Percentiles rank a stretch among this genome's conserved stretches.
Evolutionary conservation across 2,797 vertebrate species (phyloP).

Genomic region (Brachyrhaphis roseni): DNA sequence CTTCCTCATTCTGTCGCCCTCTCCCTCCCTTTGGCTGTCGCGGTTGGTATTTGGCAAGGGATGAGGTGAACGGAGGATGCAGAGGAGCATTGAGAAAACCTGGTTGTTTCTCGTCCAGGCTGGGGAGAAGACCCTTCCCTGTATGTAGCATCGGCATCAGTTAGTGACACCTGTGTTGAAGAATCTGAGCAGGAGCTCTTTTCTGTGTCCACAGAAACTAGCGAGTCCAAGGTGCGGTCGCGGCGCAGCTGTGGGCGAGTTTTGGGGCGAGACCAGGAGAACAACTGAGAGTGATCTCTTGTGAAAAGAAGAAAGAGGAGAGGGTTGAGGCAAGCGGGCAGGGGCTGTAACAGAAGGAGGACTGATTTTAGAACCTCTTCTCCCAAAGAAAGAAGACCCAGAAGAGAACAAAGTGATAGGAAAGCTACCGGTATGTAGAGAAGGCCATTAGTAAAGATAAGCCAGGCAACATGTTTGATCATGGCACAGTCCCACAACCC

Average conservation of each 20-base stretch:
- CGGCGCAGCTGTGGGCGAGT: conserved; percentile 66
- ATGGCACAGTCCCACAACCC: conserved; percentile 92
- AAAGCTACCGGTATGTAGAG: conserved; percentile 95
- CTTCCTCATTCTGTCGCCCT: conserved; percentile 69
- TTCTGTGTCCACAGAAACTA: conserved; percentile 84
- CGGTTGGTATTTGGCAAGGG: conserved; percentile 78
- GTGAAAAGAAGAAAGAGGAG: conserved; percentile 94
- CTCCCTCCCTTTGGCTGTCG: conserved; percentile 67
- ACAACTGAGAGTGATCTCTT: conserved; percentile 86
- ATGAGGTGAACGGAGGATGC: conserved; percentile 84
- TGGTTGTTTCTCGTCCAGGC: conserved; percentile 65
- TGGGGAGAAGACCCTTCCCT: conserved; percentile 59
- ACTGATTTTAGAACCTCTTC: conserved; percentile 92
- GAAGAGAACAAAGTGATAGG: conserved; percentile 90
- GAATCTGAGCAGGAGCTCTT: conserved; percentile 93
- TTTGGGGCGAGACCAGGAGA: conserved; percentile 81
- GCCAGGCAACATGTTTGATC: conserved; percentile 94
- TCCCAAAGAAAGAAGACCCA: conserved; percentile 89
- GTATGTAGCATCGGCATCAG: conserved; percentile 80
- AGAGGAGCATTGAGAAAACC: conserved; percentile 73
- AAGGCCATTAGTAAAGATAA: conserved; percentile 93
- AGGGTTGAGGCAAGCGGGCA: conserved; percentile 93
- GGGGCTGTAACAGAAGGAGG: conserved; percentile 90
- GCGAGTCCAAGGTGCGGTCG: conserved; percentile 75
- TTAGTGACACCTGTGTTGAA: conserved; percentile 87